Conservation (phyloP, 2,888 invertebrate genomes). For the Chymomyza fuscimana region DNA sequence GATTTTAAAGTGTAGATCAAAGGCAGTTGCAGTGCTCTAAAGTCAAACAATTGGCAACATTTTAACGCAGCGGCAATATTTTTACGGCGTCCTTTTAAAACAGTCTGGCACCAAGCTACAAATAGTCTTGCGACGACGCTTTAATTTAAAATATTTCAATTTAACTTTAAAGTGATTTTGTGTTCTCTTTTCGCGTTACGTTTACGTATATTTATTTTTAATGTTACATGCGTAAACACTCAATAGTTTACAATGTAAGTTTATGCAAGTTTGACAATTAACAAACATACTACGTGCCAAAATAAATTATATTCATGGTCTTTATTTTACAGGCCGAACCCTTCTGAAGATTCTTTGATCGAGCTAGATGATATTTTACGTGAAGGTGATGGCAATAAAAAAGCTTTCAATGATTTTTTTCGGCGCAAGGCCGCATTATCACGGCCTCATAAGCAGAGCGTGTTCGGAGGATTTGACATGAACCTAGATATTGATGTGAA, state of each 20-base stretch:
- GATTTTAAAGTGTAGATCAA: no score
- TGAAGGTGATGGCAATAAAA: neutral
- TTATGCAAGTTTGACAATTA: neutral
- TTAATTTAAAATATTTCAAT: neutral
- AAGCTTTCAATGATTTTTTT: constrained; percentile 26
- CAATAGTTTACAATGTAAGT: neutral
- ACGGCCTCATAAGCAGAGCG: neutral
- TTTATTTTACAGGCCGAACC: neutral
- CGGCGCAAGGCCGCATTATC: constrained; percentile 17
- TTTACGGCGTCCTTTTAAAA: constrained; percentile 6
- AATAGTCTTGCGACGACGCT: neutral
- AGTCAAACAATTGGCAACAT: neutral
- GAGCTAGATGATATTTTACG: constrained; percentile 37
- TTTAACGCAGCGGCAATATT: neutral
- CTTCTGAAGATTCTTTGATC: neutral
- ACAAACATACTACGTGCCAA: neutral
- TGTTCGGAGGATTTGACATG: constrained; percentile 25
- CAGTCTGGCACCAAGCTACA: neutral
- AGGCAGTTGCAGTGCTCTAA: no score
- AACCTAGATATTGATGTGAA: constrained; percentile 44
- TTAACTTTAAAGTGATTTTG: neutral
- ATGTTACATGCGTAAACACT: neutral
- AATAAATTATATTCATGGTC: neutral
- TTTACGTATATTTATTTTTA: neutral
- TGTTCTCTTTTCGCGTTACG: neutral